Evolutionary conservation across 2,113 vertebrate genomes (phyloP), one percentile per base, ranked within the genome.

Genomic region (Pteronura brasiliensis): DNA sequence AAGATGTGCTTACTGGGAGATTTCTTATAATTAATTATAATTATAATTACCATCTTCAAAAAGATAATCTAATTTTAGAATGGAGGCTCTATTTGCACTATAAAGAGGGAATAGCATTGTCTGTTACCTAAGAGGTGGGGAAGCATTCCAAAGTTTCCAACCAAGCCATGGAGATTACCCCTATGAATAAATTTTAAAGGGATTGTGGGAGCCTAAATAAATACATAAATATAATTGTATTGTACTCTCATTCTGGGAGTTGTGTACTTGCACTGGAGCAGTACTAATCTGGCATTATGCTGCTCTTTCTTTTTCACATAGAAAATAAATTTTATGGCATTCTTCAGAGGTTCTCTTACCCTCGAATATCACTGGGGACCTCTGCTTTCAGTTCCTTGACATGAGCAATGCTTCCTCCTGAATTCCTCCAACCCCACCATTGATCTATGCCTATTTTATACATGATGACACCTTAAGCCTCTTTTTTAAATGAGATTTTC

Each of bases 21-120:
- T 44, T 82, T 67, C 42, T 55, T 82, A 15, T 93, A 65, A 74
- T 82, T 92, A 79, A 88, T n/a, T n/a, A 63, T 65, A 27, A 81
- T n/a, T 87, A 88, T 77, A 21, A 39, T 57, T 61, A 20, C 11
- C 15, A 21, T 21, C 61, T 23, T 72, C 34, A 86, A 71, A 5
- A 81, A 44, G 20, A 61, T 87, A 27, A 61, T 80, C 23, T 44
- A 74, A 65, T 90, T 80, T 79, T 42, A 77, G 25, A 86, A 49
- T 71, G 71, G 49, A 69, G 34, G 11, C 13, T 3, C 1, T 49
- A 2, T 80, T 59, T 85, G 13, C 31, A 92, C 14, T 63, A n/a
- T 36, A 39, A 87, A 86, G 23, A 44, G 23, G 9, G 6, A 96
- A 63, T 74, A 47, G 12, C 3, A 74, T 44, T 80, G 1, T 27